Conservation (phyloP, 2,113 vertebrate species). For the Hyperopisus bebe region DNA sequence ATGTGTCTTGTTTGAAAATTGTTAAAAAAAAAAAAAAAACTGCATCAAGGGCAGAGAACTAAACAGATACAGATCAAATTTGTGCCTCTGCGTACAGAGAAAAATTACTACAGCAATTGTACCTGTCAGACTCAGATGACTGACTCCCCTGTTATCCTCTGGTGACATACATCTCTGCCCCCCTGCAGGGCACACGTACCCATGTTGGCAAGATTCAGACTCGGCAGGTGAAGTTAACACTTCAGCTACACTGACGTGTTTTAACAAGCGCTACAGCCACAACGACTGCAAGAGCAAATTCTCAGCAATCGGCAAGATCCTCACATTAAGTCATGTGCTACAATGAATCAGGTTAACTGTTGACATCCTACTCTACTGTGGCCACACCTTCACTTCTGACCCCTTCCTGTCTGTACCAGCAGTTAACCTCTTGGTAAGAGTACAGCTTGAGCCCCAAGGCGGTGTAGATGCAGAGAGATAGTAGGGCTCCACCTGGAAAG, state of each 20-base stretch:
- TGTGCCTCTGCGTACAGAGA: background rate
- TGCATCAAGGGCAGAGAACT: background rate
- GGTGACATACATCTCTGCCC: background rate
- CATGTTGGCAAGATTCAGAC: background rate
- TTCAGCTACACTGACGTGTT: background rate
- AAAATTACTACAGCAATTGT: background rate
- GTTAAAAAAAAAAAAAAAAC: background rate
- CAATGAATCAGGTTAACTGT: background rate
- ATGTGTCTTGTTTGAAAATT: background rate
- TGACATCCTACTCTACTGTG: background rate
- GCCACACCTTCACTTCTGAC: background rate
- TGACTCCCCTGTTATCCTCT: background rate
- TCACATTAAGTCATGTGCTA: background rate
- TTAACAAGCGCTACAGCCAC: background rate
- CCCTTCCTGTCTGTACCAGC: slow-evolving; percentile 35
- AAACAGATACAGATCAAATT: background rate
- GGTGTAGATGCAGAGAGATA: slow-evolving; percentile 37
- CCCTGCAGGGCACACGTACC: slow-evolving; percentile 14
- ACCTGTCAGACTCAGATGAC: slow-evolving; percentile 37
- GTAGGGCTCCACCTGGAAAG: slow-evolving; percentile 35
- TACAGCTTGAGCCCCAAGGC: slow-evolving; percentile 43
- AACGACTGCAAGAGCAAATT: background rate
- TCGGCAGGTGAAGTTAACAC: background rate
- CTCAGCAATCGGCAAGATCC: background rate
- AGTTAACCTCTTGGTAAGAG: slow-evolving; percentile 40